Percentiles rank a stretch among this genome's conserved stretches.
phyloP scores from a whole-genome alignment of 2,888 invertebrate genomes.

The Stegana nigrithorax region DNA sequence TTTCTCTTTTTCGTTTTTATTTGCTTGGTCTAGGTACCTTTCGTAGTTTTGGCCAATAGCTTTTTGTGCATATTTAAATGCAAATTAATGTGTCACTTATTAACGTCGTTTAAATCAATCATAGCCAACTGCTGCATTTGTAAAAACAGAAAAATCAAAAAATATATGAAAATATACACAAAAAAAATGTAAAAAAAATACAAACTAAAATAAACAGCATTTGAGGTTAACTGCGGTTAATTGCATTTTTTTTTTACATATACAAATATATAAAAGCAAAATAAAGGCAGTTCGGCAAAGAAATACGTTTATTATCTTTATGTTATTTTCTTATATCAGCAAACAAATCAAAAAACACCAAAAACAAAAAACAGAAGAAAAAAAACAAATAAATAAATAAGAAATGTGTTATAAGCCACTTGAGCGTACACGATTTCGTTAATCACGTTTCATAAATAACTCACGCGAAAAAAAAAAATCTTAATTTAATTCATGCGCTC shows the following conservation, averaged over 20 bases:
- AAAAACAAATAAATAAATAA: not conserved
- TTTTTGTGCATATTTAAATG: slow-evolving; percentile 52
- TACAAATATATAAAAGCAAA: no score
- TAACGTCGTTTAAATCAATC: slow-evolving; percentile 50
- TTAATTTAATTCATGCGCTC: not conserved
- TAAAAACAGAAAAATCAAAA: no score
- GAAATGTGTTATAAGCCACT: slow-evolving; percentile 6
- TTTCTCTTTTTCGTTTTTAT: slow-evolving; percentile 20
- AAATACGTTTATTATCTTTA: no score
- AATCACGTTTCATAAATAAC: slow-evolving; percentile 15
- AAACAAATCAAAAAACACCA: no score
- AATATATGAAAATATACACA: no score
- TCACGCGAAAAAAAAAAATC: no score
- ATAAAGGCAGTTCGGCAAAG: no score
- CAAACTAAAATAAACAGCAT: no score
- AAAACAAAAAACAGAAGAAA: no score
- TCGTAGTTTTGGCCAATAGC: slow-evolving; percentile 29
- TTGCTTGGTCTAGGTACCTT: no score
- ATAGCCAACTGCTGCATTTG: slow-evolving; percentile 26
- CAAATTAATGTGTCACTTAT: slow-evolving; percentile 64
- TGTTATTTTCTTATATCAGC: not conserved
- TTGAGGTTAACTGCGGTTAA: slow-evolving; percentile 15
- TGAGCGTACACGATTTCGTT: slow-evolving; percentile 14
- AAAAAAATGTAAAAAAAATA: no score
- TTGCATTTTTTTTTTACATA: not conserved